phyloP scores from a whole-genome alignment of 2,797 vertebrate genomes.

The Mormyrops attenuatus region DNA sequence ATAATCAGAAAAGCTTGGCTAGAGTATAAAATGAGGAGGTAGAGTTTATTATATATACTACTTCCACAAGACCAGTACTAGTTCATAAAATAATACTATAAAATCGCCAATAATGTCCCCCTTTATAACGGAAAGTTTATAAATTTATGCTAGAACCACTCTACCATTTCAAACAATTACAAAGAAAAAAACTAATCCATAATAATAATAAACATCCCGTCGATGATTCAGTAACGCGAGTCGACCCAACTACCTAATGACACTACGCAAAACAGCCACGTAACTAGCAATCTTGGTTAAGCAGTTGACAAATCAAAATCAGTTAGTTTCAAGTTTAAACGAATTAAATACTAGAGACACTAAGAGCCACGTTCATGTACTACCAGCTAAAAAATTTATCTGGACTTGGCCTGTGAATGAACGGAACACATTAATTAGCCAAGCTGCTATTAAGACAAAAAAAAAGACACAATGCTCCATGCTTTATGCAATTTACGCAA shows the following conservation, averaged over 20 bases:
- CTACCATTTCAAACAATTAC: background rate
- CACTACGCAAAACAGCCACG: background rate
- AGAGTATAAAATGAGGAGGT: background rate
- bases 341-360: background rate
- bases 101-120: background rate
- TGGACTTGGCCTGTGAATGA: conserved; percentile 5
- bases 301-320: background rate
- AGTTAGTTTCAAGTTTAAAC: background rate
- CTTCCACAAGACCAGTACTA: background rate
- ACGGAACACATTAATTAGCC: background rate
- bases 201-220: background rate
- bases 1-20: background rate
- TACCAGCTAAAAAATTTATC: background rate
- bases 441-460: background rate
- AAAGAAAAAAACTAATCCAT: background rate
- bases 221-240: background rate
- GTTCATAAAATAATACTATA: background rate
- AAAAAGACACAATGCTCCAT: background rate
- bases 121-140: background rate
- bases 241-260: background rate
- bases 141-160: background rate
- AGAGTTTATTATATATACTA: background rate
- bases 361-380: background rate
- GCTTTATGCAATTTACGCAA: background rate
- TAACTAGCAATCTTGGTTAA: background rate